These are phyloP conservation scores for Aplodontia rufa DNA, from an alignment of 2,113 vertebrate genomes.

Conservation along the genomic window DNA sequence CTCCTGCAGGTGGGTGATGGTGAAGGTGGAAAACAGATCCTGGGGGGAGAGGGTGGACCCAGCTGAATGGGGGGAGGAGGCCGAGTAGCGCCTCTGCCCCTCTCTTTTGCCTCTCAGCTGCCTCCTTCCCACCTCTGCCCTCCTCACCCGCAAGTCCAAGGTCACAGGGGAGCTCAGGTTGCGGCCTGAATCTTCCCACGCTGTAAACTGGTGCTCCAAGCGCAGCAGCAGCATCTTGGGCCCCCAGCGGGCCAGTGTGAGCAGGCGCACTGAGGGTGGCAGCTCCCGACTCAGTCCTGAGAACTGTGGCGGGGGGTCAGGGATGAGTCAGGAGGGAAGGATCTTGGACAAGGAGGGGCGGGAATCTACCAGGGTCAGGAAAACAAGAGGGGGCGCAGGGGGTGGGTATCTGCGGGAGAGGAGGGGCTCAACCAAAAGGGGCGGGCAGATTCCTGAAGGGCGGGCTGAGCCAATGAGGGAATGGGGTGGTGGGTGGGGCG, in stretches of 20 bases:
- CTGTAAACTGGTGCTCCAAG: constrained; percentile 92
- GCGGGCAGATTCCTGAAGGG: not conserved
- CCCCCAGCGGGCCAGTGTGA: constrained; percentile 90
- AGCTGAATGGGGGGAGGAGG: not conserved
- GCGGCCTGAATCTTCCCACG: constrained; percentile 85
- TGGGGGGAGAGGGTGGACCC: constrained; percentile 45
- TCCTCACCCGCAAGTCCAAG: constrained; percentile 87
- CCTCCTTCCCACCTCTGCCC: not conserved
- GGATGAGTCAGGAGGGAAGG: constrained; percentile 80
- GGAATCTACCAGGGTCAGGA: fast-evolving
- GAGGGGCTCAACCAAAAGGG: not conserved
- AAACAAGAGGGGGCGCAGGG: no score
- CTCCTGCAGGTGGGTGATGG: constrained; percentile 86
- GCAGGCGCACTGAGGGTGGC: constrained; percentile 89
- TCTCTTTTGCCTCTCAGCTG: no score
- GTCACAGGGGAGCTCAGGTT: constrained; percentile 85
- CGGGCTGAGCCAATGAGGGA: not conserved
- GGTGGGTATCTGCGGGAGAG: no score
- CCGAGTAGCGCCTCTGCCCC: not conserved
- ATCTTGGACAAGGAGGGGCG: constrained; percentile 69
- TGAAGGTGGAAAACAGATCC: constrained; percentile 90
- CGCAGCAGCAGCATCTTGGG: constrained; percentile 85
- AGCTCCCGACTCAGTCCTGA: constrained; percentile 87
- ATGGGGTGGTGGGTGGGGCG: no score
- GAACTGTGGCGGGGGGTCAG: constrained; percentile 83